Evolutionary conservation across 2,113 vertebrate species (phyloP), one percentile per base, ranked within the genome.

Genomic region (Arvicanthis niloticus): DNA sequence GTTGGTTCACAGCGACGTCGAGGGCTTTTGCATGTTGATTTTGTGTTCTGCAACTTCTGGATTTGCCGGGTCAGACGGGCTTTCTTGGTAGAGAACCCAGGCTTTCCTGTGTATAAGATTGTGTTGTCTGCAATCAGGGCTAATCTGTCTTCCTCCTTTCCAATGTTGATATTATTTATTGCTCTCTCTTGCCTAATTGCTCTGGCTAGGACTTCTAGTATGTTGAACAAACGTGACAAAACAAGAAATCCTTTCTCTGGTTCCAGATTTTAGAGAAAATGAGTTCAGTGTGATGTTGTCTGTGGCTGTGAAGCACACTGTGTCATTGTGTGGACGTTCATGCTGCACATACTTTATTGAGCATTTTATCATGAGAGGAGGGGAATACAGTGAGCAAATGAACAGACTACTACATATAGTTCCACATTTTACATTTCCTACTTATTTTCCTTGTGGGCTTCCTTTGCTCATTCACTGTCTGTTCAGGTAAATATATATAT

Each of bases 61-160:
- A 77, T 86, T 70, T 91, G 73, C 48, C 82, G 73, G 37, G n/a
- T 34, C 31, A 70, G 78, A 87, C 5, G 19, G 19, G 31, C 16
- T 56, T 87, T 87, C 26, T 87, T 31, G 51, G 72, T 68, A 9
- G 65, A 73, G 3, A 53, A 81, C 87, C 81, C 92, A 73, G 65
- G 42, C 78, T 92, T 91, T 88, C 37, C 84, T 72, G 24, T 53
- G 42, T 62, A 42, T 92, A 88, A 62, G 26, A 62, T 88, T 15
- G 53, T 86, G 58, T 77, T 86, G 42, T 92, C 75, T 53, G 9
- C 37, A 92, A 88, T 62, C 42, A 88, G 34, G 17, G 53, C 73
- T 88, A 91, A 95, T 92, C 88, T 95, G 84, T 60, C 75, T 81
- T 72, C 53, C 6, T 91, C 75, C 9, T 87, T 86, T 80, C 65